These are phyloP conservation scores for Toxostoma redivivum DNA, from an alignment of 2,113 vertebrate species.

Conservation along the genomic window DNA sequence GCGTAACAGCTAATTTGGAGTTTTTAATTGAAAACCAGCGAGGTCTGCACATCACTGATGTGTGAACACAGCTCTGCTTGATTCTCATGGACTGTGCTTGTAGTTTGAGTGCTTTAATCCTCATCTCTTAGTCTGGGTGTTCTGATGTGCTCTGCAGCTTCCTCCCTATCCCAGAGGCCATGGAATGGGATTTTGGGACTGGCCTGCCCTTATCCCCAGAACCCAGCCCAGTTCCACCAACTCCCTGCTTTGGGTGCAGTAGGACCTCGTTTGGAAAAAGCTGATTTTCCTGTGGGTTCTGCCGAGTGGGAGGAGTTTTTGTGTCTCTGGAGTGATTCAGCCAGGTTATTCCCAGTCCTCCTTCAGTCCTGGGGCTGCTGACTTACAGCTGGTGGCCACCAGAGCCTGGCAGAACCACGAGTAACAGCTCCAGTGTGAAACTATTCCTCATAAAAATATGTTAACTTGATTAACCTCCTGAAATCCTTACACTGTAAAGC, in stretches of 20 bases:
- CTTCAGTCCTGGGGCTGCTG: neutral
- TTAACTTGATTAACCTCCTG: neutral
- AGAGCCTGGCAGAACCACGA: neutral
- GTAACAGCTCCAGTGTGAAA: neutral
- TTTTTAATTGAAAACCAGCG: slow-evolving; percentile 63
- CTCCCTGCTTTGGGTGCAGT: neutral
- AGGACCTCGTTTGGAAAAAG: neutral
- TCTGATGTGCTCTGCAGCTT: neutral
- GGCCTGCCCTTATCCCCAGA: neutral
- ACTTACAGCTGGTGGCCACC: neutral
- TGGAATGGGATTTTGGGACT: neutral
- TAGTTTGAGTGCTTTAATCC: neutral
- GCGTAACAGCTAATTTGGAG: slow-evolving; percentile 57
- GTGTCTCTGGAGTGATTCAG: neutral
- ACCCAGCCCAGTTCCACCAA: neutral
- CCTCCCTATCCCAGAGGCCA: neutral
- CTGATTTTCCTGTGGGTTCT: neutral
- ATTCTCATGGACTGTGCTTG: slow-evolving; percentile 5
- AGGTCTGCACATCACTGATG: neutral
- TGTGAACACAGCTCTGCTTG: slow-evolving; percentile 31
- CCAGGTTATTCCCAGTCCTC: neutral
- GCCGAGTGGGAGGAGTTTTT: neutral
- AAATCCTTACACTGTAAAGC: neutral
- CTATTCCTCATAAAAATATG: neutral
- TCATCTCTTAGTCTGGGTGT: neutral